Evolutionary conservation across 2,888 invertebrate species (phyloP).

Genomic region (Meandrusa payeni): DNA sequence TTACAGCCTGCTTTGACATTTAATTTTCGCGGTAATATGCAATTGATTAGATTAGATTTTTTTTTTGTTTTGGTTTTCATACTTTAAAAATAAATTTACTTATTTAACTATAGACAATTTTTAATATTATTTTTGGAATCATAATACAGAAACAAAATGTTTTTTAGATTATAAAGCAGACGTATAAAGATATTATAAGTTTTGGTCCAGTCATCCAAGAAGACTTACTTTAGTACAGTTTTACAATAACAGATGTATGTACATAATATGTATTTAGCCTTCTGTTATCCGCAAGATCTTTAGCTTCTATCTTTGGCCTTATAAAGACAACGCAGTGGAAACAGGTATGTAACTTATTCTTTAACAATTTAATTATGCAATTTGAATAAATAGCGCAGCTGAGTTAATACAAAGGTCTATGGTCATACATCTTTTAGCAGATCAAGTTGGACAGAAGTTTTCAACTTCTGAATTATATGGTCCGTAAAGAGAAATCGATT

Average conservation of each 20-base stretch:
- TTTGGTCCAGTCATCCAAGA: no score
- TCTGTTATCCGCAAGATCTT: constrained; percentile 4
- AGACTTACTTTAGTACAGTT: background rate
- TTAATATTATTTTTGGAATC: no score
- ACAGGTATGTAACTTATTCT: constrained; percentile 8
- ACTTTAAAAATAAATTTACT: no score
- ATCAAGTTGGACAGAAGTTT: background rate
- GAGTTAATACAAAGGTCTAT: background rate
- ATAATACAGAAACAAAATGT: no score
- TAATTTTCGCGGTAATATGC: background rate
- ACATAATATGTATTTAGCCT: constrained; percentile 1
- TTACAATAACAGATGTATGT: background rate
- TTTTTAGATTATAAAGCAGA: no score
- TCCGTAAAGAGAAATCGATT: background rate
- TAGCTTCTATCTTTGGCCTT: background rate
- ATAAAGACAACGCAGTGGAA: constrained; percentile 6
- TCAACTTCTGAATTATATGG: no score
- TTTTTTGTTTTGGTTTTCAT: no score
- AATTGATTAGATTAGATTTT: no score
- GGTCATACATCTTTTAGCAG: background rate
- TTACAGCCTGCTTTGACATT: background rate
- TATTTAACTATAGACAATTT: no score
- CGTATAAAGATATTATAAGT: no score
- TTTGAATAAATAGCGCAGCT: constrained; percentile 7
- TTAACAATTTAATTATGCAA: constrained; percentile 13